These are phyloP conservation scores for Eptatretus atami DNA, from an alignment of 2,797 vertebrate genomes.

Conservation along the genomic window DNA sequence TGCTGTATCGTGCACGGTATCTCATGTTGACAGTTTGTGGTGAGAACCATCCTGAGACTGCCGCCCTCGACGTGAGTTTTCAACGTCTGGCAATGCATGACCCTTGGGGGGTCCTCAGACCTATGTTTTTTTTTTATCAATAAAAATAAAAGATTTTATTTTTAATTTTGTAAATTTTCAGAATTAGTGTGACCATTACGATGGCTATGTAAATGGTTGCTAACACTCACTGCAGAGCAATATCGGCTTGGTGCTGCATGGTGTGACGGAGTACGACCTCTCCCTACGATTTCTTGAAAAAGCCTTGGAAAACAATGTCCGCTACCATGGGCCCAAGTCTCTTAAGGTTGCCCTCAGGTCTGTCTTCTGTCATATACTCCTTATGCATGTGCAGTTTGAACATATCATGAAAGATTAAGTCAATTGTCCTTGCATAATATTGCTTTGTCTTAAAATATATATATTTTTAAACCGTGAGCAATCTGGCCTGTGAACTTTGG, in stretches of 20 bases:
- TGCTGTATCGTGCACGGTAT: constrained; percentile 27
- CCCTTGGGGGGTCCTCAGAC: not conserved
- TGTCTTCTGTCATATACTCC: too few species aligned
- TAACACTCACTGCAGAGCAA: constrained; percentile 17
- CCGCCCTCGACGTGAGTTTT: constrained; percentile 25
- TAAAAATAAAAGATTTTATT: too few species aligned
- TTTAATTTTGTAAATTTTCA: too few species aligned
- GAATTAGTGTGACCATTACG: not conserved
- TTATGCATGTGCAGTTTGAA: too few species aligned
- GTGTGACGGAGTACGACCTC: constrained; percentile 16
- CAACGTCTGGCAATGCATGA: not conserved
- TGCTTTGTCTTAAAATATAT: too few species aligned
- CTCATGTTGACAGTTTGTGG: constrained; percentile 24
- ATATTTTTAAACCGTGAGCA: too few species aligned
- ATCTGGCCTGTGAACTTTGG: not conserved
- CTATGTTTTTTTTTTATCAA: not conserved
- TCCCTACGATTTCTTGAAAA: constrained; percentile 20
- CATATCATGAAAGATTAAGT: too few species aligned
- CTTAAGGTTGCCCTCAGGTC: constrained; percentile 27
- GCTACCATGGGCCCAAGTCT: constrained; percentile 20
- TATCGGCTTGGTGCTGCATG: constrained; percentile 22
- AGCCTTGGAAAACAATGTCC: constrained; percentile 22
- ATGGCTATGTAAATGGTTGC: not conserved
- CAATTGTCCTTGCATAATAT: too few species aligned
- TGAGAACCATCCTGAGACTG: constrained; percentile 29